Evolutionary conservation across 2,888 invertebrate genomes (phyloP).

Genomic region (Caenorhabditis sp.): DNA sequence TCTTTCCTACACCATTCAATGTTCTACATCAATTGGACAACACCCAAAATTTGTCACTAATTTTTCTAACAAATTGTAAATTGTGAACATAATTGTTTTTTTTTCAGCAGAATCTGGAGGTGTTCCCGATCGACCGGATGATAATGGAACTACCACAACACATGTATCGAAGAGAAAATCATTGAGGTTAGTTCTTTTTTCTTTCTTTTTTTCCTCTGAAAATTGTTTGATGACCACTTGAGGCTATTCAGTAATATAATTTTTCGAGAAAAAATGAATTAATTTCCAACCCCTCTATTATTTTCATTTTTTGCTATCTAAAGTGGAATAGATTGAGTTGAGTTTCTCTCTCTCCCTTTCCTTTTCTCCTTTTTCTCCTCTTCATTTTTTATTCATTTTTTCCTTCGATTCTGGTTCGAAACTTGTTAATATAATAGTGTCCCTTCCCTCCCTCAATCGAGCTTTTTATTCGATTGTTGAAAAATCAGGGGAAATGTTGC

Average conservation of each 20-base stretch:
- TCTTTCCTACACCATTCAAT: no score
- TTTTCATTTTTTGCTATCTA: background rate
- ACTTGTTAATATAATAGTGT: background rate
- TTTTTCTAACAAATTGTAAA: background rate
- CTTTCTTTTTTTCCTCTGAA: background rate
- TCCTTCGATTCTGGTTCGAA: background rate
- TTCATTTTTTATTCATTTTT: background rate
- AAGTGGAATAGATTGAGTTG: constrained; percentile 1
- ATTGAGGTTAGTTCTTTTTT: constrained; percentile 44
- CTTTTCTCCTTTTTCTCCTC: background rate
- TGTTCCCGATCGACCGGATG: constrained; percentile 50
- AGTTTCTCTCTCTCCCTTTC: background rate
- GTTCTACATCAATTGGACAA: background rate
- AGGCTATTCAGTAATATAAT: background rate
- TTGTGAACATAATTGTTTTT: background rate
- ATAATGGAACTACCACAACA: constrained; percentile 25
- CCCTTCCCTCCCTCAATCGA: no score
- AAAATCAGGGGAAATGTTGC: no score
- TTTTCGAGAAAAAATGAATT: background rate
- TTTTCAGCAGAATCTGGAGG: constrained; percentile 44
- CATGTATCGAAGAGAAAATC: constrained; percentile 52
- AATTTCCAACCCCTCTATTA: background rate
- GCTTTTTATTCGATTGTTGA: no score
- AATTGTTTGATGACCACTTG: background rate
- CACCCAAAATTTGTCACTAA: background rate